Conservation (phyloP, 2,113 vertebrate genomes). For the Condylura cristata region DNA sequence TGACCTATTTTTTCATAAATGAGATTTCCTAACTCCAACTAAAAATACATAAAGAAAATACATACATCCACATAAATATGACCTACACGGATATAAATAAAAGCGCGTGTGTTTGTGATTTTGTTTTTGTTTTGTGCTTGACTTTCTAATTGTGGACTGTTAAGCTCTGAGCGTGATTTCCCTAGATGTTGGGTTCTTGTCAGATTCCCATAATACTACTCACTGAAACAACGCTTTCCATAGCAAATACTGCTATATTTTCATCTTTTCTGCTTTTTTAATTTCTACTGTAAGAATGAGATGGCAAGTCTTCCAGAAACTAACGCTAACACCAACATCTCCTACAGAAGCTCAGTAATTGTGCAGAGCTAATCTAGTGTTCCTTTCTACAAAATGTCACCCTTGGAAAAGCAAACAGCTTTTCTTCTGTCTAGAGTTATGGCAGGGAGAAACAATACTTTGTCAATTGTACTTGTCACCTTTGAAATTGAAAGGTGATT, state of each 20-base stretch:
- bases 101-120: neutral
- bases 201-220: neutral
- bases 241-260: neutral
- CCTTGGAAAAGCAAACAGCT: conserved; percentile 53
- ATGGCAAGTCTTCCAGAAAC: neutral
- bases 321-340: neutral
- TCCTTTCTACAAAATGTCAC: conserved; percentile 53
- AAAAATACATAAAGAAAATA: neutral
- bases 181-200: neutral
- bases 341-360: neutral
- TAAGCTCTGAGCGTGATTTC: neutral
- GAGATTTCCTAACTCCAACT: neutral
- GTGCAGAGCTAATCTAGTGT: neutral
- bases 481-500: conserved; percentile 4
- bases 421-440: conserved; percentile 1
- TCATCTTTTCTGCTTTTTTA: neutral
- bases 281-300: neutral
- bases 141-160: neutral
- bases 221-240: neutral
- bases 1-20: neutral
- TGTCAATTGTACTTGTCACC: neutral
- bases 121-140: neutral
- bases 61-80: neutral
- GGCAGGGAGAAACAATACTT: neutral
- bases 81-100: neutral